These are phyloP conservation scores for Fistularia tabacaria DNA, from an alignment of 2,797 vertebrate species.

Conservation along the genomic window DNA sequence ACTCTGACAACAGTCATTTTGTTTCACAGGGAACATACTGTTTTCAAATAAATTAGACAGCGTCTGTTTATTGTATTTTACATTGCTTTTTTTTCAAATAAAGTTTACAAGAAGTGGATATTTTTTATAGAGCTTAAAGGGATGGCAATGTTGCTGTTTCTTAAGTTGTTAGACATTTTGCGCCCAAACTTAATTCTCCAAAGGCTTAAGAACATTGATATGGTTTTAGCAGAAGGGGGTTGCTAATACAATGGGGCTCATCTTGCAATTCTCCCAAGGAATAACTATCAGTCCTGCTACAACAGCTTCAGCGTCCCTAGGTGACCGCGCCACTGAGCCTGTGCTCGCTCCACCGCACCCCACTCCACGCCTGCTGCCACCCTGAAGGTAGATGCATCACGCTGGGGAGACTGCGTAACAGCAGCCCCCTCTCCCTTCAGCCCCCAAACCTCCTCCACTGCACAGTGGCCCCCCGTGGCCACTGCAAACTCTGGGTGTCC, in stretches of 20 bases:
- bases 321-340: slow-evolving; percentile 83
- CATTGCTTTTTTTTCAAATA: slow-evolving; percentile 3
- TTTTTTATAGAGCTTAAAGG: no score
- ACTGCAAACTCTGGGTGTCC: slow-evolving; percentile 50
- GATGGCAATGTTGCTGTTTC: not conserved
- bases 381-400: slow-evolving; percentile 83
- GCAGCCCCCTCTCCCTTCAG: slow-evolving; percentile 58
- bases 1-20: slow-evolving; percentile 41
- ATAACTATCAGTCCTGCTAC: slow-evolving; percentile 84
- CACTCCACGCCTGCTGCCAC: slow-evolving; percentile 82
- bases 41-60: slow-evolving; percentile 9
- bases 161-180: slow-evolving; percentile 21
- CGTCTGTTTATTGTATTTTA: slow-evolving; percentile 7
- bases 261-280: slow-evolving; percentile 82
- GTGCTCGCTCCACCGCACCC: slow-evolving; percentile 79
- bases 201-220: slow-evolving; percentile 55
- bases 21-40: slow-evolving; percentile 29
- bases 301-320: slow-evolving; percentile 79
- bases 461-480: slow-evolving; percentile 59
- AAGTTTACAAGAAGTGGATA: not conserved
- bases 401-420: slow-evolving; percentile 73
- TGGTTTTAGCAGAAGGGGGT: slow-evolving; percentile 58
- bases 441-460: slow-evolving; percentile 59
- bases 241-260: slow-evolving; percentile 80
- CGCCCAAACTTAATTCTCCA: slow-evolving; percentile 38